phyloP scores from a whole-genome alignment of 2,113 vertebrate species.

The Pelvicachromis taeniatus region DNA sequence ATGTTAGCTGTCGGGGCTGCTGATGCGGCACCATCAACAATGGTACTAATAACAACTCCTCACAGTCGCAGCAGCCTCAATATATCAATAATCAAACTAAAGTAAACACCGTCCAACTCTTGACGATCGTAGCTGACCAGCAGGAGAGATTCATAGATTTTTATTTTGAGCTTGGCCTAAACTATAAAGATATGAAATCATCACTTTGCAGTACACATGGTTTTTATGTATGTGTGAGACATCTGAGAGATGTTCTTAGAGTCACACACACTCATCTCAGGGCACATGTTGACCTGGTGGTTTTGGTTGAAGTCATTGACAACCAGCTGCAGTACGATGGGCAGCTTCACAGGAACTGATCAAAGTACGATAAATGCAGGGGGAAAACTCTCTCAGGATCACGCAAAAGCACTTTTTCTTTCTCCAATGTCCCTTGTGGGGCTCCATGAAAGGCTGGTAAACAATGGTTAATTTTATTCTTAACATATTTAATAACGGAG shows the following conservation, averaged over 20 bases:
- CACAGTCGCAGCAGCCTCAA: too few species aligned
- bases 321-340: background rate
- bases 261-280: background rate
- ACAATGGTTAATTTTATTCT: too few species aligned
- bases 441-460: background rate
- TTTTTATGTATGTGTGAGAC: background rate
- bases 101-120: background rate
- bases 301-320: background rate
- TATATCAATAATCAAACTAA: too few species aligned
- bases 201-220: background rate
- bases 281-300: background rate
- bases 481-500: background rate
- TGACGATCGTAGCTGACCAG: background rate
- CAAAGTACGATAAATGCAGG: background rate
- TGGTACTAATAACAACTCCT: too few species aligned
- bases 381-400: rapidly evolving
- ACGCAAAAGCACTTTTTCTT: background rate
- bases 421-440: background rate
- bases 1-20: too few species aligned
- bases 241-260: background rate
- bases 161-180: rapidly evolving
- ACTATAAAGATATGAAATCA: background rate
- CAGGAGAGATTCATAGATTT: background rate
- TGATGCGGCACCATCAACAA: too few species aligned
- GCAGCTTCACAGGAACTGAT: too few species aligned